These are phyloP conservation scores for Spinus olivaceus DNA, from an alignment of 2,797 vertebrate species.

Conservation along the genomic window DNA sequence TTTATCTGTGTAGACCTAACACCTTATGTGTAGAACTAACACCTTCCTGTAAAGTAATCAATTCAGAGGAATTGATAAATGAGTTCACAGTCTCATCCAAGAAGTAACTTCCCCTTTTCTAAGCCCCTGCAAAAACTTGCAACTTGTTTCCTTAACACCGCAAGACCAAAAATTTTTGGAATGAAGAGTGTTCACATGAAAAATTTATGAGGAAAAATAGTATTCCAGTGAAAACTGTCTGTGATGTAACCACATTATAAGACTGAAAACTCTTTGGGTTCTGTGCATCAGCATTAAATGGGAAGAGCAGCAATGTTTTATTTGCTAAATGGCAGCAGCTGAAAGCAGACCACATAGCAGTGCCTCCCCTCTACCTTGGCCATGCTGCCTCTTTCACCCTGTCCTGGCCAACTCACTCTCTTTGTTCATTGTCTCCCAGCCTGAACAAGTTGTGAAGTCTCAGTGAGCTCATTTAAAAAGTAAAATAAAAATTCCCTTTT, in stretches of 20 bases:
- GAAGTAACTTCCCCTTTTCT: background rate
- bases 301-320: background rate
- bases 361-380: background rate
- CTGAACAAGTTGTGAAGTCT: background rate
- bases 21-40: background rate
- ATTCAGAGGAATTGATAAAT: background rate
- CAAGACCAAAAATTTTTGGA: constrained; percentile 7
- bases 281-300: background rate
- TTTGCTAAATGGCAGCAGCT: background rate
- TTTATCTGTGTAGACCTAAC: background rate
- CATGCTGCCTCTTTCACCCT: background rate
- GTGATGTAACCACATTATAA: background rate
- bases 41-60: background rate
- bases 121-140: background rate
- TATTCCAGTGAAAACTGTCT: constrained; percentile 3
- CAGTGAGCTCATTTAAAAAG: background rate
- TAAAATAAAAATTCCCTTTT: background rate
- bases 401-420: background rate
- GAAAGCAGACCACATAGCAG: background rate
- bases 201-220: constrained; percentile 12
- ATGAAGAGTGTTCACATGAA: background rate
- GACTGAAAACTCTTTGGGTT: background rate
- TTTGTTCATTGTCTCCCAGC: background rate
- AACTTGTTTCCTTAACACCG: background rate
- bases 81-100: background rate